Base-by-base conservation (phyloP, 2,888 invertebrate species). In the Tribolium freemani region DNA sequence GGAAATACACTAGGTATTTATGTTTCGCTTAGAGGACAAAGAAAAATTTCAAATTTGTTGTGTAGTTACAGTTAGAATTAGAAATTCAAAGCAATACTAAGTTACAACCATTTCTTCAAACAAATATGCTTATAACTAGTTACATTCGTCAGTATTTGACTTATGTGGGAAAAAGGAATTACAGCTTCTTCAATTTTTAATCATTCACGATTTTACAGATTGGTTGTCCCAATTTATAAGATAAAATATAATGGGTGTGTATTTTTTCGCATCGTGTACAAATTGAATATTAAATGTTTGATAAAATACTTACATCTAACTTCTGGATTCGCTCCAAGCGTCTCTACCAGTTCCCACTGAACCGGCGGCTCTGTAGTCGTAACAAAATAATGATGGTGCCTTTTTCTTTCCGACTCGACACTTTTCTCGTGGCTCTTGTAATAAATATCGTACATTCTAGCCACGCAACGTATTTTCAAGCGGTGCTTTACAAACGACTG, bases 391-490 rank as follows among this genome's bases (percentile, higher is more conserved):
- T 64, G 63, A 31, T 57, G 64, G 45, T 72, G 72, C 16, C 72
- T 60, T 63, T 76, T 77, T 68, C 77, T 83, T 76, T 91, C 90
- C 80, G 91, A 89, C 80, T 91, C 90, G 38, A 91, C 88, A 76
- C 89, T 90, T 79, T 90, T 91, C 83, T 92, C 92, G 5, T 90
- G 90, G 80, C 90, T 91, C 83, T 91, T 89, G 87, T 91, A 90
- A 83, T 92, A 93, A 54, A 93, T 87, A 78, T 90, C 88, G 82
- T 91, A 90, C 78, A 93, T 88, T 73, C 90, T 90, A 0, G 92
- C 92, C 74, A 90, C 90, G 84, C 93, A 93, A 1, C 92, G 89
- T 48, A 93, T 86, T 87, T 90, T 85, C 72, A 87, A 74, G 68
- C 84, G 81, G 53, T 84, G 84, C 45, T 81, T 79, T 6, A 81